Base-by-base conservation (phyloP, 1,140 invertebrate species). In the Lepidurus arcticus region DNA sequence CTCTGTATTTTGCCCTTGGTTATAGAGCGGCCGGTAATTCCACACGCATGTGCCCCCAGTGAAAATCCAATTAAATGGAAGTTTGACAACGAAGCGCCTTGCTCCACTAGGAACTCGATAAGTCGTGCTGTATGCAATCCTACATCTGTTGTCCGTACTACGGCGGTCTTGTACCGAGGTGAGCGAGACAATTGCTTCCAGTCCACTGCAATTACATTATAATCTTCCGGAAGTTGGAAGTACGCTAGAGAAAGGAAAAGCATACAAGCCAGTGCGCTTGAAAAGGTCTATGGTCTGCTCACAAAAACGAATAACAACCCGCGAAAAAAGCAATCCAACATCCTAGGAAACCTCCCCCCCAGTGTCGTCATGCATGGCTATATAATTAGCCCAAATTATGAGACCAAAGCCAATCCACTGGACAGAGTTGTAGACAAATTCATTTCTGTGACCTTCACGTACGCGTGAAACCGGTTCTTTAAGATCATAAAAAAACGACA, bases 11-110 rank as follows among this genome's bases (percentile, higher is more conserved):
- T 78, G 16, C 76, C 76, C 21, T 47, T 65, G 13, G 21, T 80
- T 16, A 81, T 10, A 24, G 44, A 34, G 7, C 47, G 44, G 10
- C 78, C 80, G 13, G 78, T 76, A 44, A 74, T 44, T 13, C 79
- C 80, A 42, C 74, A 76, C 7, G 77, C 80, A 43, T 81, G 80
- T 11, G 80, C 80, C n/a, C 80, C 80, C 26, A 81, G 76, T 42
- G 79, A 80, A 77, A 80, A 81, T 75, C 80, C 80, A 11, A 81
- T 42, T 16, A 76, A 21, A 34, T 81, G 79, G 42, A 81, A 42
- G 26, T 76, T 47, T 21, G 16, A 47, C 10, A 79, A 24, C 1
- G 73, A 65, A n/a, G 80, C 44, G 16, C 80, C 80, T 53, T 80
- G 47, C 4, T 75, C 44, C 9, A 80, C 79, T 13, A 81, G 75